phyloP scores from a whole-genome alignment of 2,888 invertebrate species.

The Blera fallax region DNA sequence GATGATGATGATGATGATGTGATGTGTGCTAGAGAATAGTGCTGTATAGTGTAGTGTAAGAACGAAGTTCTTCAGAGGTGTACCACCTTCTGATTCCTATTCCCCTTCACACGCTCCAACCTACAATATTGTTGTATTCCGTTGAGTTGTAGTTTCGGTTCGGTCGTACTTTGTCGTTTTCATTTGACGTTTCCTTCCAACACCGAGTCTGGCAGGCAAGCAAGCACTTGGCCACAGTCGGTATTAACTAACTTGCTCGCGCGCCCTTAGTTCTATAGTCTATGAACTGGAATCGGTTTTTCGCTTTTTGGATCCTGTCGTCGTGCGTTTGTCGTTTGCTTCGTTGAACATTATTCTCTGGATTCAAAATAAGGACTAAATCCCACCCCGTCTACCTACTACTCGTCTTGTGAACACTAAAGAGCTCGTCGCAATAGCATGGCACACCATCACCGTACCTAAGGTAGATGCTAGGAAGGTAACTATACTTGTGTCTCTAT shows the following conservation, averaged over 20 bases:
- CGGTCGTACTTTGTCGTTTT: slow-evolving; percentile 59
- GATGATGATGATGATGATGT: slow-evolving; percentile 65
- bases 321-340: slow-evolving; percentile 25
- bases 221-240: slow-evolving; percentile 30
- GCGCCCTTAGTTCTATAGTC: slow-evolving; percentile 23
- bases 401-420: too few relatives aligned
- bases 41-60: slow-evolving; percentile 50
- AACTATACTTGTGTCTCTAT: slow-evolving; percentile 13
- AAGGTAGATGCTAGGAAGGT: slow-evolving; percentile 23
- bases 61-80: slow-evolving; percentile 51
- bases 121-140: neutral
- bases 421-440: neutral
- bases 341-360: slow-evolving; percentile 37
- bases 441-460: too few relatives aligned
- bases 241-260: slow-evolving; percentile 33
- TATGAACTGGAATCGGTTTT: slow-evolving; percentile 43
- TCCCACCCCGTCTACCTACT: neutral
- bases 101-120: neutral
- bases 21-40: slow-evolving; percentile 55
- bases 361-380: slow-evolving; percentile 37
- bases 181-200: slow-evolving; percentile 53
- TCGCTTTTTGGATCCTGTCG: slow-evolving; percentile 38
- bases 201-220: neutral
- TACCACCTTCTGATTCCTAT: slow-evolving; percentile 26
- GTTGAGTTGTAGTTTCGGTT: slow-evolving; percentile 2